Base-by-base conservation (phyloP, 2,797 vertebrate genomes). In the Sebastes wilsoni region DNA sequence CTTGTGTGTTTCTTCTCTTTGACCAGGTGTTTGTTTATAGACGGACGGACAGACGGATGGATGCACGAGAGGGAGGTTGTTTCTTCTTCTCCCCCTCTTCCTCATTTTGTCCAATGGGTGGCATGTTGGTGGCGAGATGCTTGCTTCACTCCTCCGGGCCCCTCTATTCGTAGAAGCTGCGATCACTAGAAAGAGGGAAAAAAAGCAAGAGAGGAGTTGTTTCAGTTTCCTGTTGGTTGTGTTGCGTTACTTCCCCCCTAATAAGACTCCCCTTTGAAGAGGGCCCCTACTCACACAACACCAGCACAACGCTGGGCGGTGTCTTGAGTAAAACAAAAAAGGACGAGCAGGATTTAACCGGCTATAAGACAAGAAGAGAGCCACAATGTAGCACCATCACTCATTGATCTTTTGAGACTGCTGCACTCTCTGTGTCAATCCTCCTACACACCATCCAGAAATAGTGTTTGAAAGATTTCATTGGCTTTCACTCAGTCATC, bases 111-210 rank as follows among this genome's bases (percentile, higher is more conserved):
- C 58, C 28, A 3, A 2, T 6, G 6, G 54, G 6, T 8, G 32
- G 38, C 52, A 60, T 62, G 72, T 55, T 28, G 80, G 72, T 62
- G 69, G 23, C 4, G 4, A 49, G 25, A 67, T 68, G 68, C 27
- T 67, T 32, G 32, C 18, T 49, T 72, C 34, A 11, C 4, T 58
- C 65, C 6, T 34, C n/a, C 38, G 5, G 46, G 34, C 32, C 18
- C 14, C 66, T 81, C 89, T 94, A 94, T 73, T 95, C 92, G 6
- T 88, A 95, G 83, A 94, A 94, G 72, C 86, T 92, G 72, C 93
- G 94, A 34, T 90, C 93, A 38, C 95, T 96, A 30, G 18, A 69
- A 25, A 79, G 73, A 66, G 22, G 6, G 62, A 34, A 25, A 80
- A 38, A 27, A 67, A 46, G 16, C 12, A 61, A 20, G 46, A 58